These are phyloP conservation scores for Blera fallax DNA, from an alignment of 2,888 invertebrate genomes.

Conservation along the genomic window DNA sequence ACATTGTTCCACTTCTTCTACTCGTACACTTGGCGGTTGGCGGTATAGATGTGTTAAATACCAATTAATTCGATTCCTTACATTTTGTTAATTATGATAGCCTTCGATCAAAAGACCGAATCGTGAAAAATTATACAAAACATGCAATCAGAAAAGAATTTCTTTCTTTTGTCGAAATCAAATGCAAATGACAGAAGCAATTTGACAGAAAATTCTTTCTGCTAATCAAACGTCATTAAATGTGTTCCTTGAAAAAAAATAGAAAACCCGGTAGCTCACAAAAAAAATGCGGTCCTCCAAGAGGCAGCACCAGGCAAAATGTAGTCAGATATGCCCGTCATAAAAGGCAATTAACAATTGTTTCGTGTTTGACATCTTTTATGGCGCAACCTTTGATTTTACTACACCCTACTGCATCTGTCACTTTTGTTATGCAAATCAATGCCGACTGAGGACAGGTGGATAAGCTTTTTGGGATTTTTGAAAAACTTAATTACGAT, in stretches of 20 bases:
- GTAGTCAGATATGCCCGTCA: constrained; percentile 33
- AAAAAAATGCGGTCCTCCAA: neutral
- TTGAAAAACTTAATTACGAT: constrained; percentile 5
- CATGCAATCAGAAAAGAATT: constrained; percentile 25
- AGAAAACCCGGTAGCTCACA: constrained; percentile 54
- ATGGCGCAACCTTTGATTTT: constrained; percentile 56
- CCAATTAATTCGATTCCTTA: constrained; percentile 57
- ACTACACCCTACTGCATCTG: constrained; percentile 33
- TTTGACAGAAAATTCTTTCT: constrained; percentile 48
- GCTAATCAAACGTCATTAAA: constrained; percentile 61
- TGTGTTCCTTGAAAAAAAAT: neutral
- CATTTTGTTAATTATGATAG: constrained; percentile 54
- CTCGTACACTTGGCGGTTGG: no score
- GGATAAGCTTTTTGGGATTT: constrained; percentile 48
- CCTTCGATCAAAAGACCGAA: constrained; percentile 34
- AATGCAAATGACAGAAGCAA: constrained; percentile 55
- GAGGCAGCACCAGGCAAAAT: neutral
- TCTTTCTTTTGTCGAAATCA: constrained; percentile 1
- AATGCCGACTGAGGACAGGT: constrained; percentile 25
- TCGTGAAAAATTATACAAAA: constrained; percentile 58
- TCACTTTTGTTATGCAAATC: constrained; percentile 63
- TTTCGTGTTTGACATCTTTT: constrained; percentile 60
- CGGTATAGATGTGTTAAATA: constrained; percentile 18
- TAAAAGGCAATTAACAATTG: constrained; percentile 63
- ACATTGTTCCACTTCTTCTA: constrained; percentile 45